phyloP scores from a whole-genome alignment of 1,140 invertebrate genomes.

The Solenopsis fugax region DNA sequence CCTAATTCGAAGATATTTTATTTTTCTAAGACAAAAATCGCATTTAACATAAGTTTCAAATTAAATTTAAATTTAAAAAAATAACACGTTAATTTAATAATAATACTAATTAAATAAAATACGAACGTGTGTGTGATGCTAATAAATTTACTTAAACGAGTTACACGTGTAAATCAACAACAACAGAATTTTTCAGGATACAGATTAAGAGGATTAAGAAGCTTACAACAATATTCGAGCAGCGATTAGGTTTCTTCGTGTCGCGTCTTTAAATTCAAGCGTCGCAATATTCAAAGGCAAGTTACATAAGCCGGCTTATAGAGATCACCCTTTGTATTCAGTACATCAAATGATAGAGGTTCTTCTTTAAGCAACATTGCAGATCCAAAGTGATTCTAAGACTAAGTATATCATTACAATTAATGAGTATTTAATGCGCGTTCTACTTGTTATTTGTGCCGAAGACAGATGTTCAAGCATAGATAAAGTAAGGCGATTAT shows the following conservation, averaged over 20 bases:
- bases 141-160: not conserved
- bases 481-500: not conserved
- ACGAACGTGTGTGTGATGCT: too few species aligned
- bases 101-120: not conserved
- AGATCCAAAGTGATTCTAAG: not conserved
- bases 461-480: not conserved
- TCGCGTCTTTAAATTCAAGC: constrained; percentile 24
- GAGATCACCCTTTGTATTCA: not conserved
- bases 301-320: constrained; percentile 39
- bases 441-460: constrained; percentile 23
- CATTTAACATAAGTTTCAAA: not conserved
- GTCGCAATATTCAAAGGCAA: constrained; percentile 24
- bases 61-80: not conserved
- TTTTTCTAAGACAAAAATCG: not conserved
- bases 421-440: not conserved
- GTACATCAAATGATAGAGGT: not conserved
- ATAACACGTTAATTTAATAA: not conserved
- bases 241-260: constrained; percentile 28
- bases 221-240: not conserved
- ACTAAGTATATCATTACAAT: not conserved
- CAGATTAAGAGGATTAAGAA: not conserved
- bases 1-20: not conserved
- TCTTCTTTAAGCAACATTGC: not conserved
- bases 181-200: not conserved
- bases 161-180: not conserved